These are phyloP conservation scores for Barnardius zonarius DNA, from an alignment of 2,113 vertebrate genomes.

Conservation along the genomic window DNA sequence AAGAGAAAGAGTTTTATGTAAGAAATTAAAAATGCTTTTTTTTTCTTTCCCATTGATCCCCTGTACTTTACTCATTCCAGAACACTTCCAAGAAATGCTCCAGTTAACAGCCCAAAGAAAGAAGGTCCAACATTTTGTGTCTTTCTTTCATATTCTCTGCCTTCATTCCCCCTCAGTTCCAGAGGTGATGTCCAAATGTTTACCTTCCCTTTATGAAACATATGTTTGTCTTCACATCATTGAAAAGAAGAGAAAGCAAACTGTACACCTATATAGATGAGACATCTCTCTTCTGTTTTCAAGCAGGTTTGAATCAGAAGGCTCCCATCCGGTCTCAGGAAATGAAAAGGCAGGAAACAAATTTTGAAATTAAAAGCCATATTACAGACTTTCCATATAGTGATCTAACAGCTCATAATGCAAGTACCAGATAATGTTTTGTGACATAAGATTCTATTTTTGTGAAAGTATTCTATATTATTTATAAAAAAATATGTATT, in stretches of 20 bases:
- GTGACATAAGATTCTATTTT: not conserved
- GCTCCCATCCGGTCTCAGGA: fast-evolving
- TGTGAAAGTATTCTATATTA: not conserved
- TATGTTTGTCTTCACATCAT: not conserved
- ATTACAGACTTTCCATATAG: not conserved
- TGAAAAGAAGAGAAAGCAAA: not conserved
- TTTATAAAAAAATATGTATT: not conserved
- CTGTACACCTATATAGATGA: not conserved
- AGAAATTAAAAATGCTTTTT: not conserved
- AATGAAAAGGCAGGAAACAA: not conserved
- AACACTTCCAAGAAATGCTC: not conserved
- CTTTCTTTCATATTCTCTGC: not conserved
- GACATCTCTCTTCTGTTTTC: not conserved
- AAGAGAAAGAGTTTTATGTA: not conserved
- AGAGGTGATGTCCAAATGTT: not conserved
- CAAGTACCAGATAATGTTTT: not conserved
- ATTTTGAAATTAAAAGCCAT: no score
- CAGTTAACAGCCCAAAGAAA: not conserved
- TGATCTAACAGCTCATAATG: fast-evolving
- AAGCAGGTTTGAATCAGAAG: not conserved
- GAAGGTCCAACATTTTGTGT: fast-evolving
- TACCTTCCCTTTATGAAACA: not conserved
- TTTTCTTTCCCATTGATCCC: not conserved
- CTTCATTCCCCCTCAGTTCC: not conserved
- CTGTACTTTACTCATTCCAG: not conserved